A percentile compares a stretch with the other conserved stretches of the same genome.
phyloP scores from a whole-genome alignment of 2,888 invertebrate species.

The Eupeodes latifasciatus region DNA sequence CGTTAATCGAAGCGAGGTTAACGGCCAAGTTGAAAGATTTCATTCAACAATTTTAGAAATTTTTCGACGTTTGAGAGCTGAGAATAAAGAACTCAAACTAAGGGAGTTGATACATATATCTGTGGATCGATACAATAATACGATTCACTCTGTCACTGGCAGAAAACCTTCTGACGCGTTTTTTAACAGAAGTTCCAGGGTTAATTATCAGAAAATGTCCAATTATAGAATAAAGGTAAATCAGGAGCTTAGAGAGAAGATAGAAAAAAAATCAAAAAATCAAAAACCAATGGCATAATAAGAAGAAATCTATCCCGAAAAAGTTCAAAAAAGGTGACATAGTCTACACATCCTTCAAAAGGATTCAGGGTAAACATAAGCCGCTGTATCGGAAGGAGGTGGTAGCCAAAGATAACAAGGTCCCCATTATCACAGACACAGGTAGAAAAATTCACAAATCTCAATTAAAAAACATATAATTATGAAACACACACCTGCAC shows the following conservation, averaged over 20 bases:
- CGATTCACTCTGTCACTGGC: slow-evolving; percentile 67
- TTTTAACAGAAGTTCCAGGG: slow-evolving; percentile 52
- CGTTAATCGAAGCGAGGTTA: slow-evolving; percentile 70
- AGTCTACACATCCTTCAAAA: slow-evolving; percentile 7
- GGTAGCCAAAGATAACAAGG: too few relatives aligned
- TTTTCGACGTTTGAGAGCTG: slow-evolving; percentile 44
- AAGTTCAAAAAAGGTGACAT: slow-evolving; percentile 3
- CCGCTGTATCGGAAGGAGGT: slow-evolving; percentile 34
- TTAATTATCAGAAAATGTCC: slow-evolving; percentile 14
- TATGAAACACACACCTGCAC: too few relatives aligned
- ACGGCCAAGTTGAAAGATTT: slow-evolving; percentile 65
- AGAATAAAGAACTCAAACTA: slow-evolving; percentile 31
- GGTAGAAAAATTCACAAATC: too few relatives aligned
- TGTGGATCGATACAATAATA: slow-evolving; percentile 75
- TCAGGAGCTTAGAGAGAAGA: slow-evolving; percentile 2
- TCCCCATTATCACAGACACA: too few relatives aligned
- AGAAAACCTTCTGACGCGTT: slow-evolving; percentile 68
- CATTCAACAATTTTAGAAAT: slow-evolving; percentile 74
- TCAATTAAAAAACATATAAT: too few relatives aligned
- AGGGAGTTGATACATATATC: slow-evolving; percentile 33
- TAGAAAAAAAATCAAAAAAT: neutral
- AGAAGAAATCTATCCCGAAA: neutral
- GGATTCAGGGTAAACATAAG: slow-evolving; percentile 24
- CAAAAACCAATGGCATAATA: neutral
- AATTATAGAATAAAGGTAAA: slow-evolving; percentile 18